Percentiles rank a stretch among this genome's conserved stretches.
Conservation (phyloP, 30 jellyfish, hydroid and myxozoan species). For the Sanderia malayensis region DNA sequence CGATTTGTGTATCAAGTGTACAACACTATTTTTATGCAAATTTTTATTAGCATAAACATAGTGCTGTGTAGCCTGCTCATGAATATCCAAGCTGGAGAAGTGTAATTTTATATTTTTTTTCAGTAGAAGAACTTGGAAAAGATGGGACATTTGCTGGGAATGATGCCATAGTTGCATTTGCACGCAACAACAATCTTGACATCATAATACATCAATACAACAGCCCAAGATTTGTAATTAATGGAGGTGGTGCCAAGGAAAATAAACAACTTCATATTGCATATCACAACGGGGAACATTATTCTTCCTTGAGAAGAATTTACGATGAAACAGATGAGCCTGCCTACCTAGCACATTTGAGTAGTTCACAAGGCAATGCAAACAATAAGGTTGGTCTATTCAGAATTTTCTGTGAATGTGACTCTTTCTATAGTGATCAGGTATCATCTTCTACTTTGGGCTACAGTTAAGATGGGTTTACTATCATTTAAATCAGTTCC, state of each 20-base stretch:
- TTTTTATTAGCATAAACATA: too few species aligned
- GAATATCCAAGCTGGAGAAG: too few species aligned
- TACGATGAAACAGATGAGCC: conserved; percentile 48
- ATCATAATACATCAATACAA: conserved; percentile 75
- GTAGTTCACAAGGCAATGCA: conserved; percentile 2
- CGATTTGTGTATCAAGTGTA: too few species aligned
- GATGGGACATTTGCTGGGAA: conserved; percentile 86
- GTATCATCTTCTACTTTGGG: too few species aligned
- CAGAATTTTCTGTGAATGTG: not conserved
- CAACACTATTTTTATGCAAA: too few species aligned
- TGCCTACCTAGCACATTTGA: conserved; percentile 28
- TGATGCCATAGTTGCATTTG: conserved; percentile 86
- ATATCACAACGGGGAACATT: conserved; percentile 75
- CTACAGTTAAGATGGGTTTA: not conserved
- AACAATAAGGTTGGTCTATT: not conserved
- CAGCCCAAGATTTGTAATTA: conserved; percentile 64
- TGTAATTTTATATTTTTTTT: too few species aligned
- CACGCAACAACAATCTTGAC: conserved; percentile 58
- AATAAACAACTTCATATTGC: conserved; percentile 65
- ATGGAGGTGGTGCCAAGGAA: conserved; percentile 31
- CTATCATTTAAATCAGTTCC: not conserved
- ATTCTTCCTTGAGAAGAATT: conserved; percentile 61
- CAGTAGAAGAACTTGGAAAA: conserved; percentile 57
- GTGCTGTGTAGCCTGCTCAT: too few species aligned
- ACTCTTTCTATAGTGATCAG: too few species aligned